These are phyloP conservation scores for Ochlodes sylvanus DNA, from an alignment of 2,888 invertebrate genomes.

Conservation along the genomic window DNA sequence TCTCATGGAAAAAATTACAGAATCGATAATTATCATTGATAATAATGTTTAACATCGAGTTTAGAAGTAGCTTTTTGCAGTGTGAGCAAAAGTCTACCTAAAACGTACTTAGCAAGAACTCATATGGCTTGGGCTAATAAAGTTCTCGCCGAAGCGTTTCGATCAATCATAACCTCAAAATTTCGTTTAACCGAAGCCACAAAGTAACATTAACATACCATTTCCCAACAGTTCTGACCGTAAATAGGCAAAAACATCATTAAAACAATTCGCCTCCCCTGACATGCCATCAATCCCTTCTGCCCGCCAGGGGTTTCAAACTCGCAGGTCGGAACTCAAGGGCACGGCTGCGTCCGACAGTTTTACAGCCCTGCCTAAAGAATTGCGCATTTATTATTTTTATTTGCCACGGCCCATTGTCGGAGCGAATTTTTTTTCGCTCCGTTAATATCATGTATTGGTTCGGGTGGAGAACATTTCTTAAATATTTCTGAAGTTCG, in stretches of 20 bases:
- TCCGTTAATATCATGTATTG: conserved; percentile 68
- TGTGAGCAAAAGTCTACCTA: no score
- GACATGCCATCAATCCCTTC: conserved; percentile 56
- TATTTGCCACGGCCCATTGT: conserved; percentile 73
- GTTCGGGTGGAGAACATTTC: conserved; percentile 36
- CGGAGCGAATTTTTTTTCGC: conserved; percentile 61
- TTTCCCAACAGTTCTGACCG: conserved; percentile 9
- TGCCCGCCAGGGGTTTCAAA: conserved; percentile 54
- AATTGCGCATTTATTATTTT: conserved; percentile 83
- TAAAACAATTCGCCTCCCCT: conserved; percentile 50
- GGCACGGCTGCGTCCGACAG: conserved; percentile 74
- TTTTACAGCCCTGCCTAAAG: conserved; percentile 79
- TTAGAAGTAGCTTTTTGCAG: no score
- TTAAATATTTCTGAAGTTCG: conserved; percentile 27
- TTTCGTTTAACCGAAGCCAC: conserved; percentile 1
- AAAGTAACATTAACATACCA: conserved; percentile 14
- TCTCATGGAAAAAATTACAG: no score
- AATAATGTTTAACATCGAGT: no score
- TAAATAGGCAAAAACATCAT: conserved; percentile 42
- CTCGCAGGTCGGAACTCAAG: conserved; percentile 61
- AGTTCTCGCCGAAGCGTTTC: background rate
- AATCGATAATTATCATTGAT: no score
- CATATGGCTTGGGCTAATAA: conserved; percentile 3
- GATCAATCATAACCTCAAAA: conserved; percentile 13
- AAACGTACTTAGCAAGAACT: no score